These are phyloP conservation scores for Proterorhinus semilunaris DNA, from an alignment of 2,113 vertebrate genomes.

Conservation along the genomic window DNA sequence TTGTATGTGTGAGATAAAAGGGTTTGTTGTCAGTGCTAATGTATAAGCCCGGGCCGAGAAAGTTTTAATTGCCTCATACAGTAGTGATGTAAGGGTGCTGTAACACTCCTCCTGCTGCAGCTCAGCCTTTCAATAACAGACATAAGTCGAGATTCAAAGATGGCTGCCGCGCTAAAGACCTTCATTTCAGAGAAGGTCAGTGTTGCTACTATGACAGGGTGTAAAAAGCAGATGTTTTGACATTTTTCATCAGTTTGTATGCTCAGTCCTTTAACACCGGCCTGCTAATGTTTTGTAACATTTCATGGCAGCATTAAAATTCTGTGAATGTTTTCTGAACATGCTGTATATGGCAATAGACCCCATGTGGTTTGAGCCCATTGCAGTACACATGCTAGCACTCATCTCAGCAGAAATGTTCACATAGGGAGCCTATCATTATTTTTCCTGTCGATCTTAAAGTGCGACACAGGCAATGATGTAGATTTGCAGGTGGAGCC, in stretches of 20 bases:
- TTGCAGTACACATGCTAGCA: not conserved
- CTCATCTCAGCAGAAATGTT: not conserved
- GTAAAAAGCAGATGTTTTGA: not conserved
- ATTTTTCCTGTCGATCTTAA: no score
- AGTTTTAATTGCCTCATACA: conserved; percentile 11
- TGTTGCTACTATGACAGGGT: not conserved
- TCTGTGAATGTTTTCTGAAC: not conserved
- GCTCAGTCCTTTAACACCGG: not conserved
- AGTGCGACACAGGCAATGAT: no score
- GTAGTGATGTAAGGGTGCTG: conserved; percentile 8
- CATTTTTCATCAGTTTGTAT: not conserved
- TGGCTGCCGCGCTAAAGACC: not conserved
- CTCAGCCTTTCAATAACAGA: not conserved
- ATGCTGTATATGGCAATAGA: not conserved
- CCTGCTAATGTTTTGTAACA: not conserved
- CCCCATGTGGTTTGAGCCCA: not conserved
- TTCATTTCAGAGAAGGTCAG: not conserved
- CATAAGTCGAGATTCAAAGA: not conserved
- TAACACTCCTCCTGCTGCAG: not conserved
- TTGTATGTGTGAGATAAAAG: not conserved
- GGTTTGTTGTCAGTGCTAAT: not conserved
- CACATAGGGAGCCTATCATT: no score
- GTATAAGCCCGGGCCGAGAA: conserved; percentile 1
- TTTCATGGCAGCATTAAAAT: not conserved
- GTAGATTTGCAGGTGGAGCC: no score